phyloP scores from a whole-genome alignment of 2,888 invertebrate species.

The Trissonchulus latispiculum region DNA sequence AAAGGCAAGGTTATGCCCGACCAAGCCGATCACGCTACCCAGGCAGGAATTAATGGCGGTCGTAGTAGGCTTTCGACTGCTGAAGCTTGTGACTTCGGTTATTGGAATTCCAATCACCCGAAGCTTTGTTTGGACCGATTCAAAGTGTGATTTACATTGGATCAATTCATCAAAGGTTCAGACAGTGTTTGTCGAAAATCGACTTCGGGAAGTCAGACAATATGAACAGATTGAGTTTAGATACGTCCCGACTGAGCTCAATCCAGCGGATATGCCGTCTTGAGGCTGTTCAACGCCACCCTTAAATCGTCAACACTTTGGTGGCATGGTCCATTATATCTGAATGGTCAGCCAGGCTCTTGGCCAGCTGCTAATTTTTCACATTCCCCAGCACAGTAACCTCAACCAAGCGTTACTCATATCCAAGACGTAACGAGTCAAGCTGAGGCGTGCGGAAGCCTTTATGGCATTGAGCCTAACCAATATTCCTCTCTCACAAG shows the following conservation, averaged over 20 bases:
- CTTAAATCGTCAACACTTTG: conserved; percentile 27
- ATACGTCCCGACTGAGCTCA: conserved; percentile 28
- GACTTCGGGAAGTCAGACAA: conserved; percentile 28
- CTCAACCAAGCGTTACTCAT: too few relatives aligned
- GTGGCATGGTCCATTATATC: conserved; percentile 32
- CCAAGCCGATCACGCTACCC: conserved; percentile 29
- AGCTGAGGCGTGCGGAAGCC: too few relatives aligned
- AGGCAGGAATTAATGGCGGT: conserved; percentile 25
- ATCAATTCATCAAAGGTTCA: conserved; percentile 14
- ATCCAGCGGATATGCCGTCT: conserved; percentile 31
- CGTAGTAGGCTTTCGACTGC: conserved; percentile 18
- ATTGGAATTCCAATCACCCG: conserved; percentile 26
- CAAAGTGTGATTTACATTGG: conserved; percentile 29
- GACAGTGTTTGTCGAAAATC: conserved; percentile 28
- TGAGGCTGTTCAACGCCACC: too few relatives aligned
- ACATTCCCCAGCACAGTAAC: too few relatives aligned
- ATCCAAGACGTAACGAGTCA: too few relatives aligned
- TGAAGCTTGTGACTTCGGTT: conserved; percentile 25
- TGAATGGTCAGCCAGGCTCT: too few relatives aligned
- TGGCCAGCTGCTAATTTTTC: too few relatives aligned
- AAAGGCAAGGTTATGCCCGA: conserved; percentile 31
- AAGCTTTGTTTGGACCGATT: conserved; percentile 28
- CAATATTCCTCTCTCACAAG: neutral
- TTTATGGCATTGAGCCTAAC: too few relatives aligned
- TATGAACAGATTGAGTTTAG: conserved; percentile 25